Evolutionary conservation across 2,888 invertebrate species (phyloP).

Genomic region (Hofmannophila pseudospretella): DNA sequence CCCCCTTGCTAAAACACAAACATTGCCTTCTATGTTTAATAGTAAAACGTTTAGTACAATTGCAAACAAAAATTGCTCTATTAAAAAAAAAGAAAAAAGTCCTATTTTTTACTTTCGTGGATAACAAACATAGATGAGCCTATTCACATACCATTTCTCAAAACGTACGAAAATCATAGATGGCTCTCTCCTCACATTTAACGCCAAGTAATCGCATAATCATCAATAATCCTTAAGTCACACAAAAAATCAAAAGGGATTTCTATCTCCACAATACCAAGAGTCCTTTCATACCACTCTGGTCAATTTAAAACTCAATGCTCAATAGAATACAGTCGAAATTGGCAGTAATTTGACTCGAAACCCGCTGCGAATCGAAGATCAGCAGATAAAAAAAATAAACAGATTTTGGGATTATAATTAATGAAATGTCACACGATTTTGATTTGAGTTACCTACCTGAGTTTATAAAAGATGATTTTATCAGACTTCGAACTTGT

Average conservation of each 20-base stretch:
- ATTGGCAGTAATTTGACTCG: background rate
- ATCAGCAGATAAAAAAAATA: slow-evolving; percentile 40
- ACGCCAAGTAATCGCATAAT: slow-evolving; percentile 62
- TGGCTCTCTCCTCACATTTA: slow-evolving; percentile 20
- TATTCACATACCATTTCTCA: no score
- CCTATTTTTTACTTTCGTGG: no score
- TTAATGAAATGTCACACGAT: slow-evolving; percentile 59
- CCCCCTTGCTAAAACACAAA: no score
- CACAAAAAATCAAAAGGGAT: slow-evolving; percentile 40
- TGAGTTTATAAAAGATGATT: slow-evolving; percentile 16
- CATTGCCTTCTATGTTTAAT: no score
- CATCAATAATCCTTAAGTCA: slow-evolving; percentile 68
- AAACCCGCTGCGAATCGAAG: slow-evolving; percentile 55
- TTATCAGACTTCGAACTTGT: background rate
- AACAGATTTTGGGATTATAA: slow-evolving; percentile 56
- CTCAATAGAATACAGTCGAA: accelerated
- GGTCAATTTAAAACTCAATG: slow-evolving; percentile 16
- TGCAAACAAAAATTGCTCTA: no score
- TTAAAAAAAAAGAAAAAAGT: no score
- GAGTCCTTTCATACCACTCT: slow-evolving; percentile 11
- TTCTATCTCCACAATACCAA: slow-evolving; percentile 36
- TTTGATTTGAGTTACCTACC: slow-evolving; percentile 38
- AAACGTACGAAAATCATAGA: background rate
- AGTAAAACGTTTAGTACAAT: no score
- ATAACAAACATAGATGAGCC: no score